Percentiles rank a stretch among this genome's conserved stretches.
phyloP scores from a whole-genome alignment of 2,888 invertebrate genomes.

The Digitonthophagus gazella region DNA sequence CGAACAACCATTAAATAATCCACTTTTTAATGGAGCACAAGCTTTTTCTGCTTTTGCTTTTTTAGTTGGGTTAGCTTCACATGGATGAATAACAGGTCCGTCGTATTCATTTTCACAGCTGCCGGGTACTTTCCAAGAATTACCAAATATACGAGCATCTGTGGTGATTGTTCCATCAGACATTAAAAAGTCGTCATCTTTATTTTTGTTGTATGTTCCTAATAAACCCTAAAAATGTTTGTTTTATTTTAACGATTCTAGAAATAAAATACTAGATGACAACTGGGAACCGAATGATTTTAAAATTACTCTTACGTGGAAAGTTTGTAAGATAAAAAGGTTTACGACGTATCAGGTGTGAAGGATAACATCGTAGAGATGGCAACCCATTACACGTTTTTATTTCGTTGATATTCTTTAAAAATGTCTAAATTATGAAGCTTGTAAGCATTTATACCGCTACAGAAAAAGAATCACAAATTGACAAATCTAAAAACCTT shows the following conservation, averaged over 20 bases:
- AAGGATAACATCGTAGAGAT: too few relatives aligned
- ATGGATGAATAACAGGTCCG: conserved; percentile 4
- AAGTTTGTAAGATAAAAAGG: background rate
- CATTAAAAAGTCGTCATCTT: conserved; percentile 18
- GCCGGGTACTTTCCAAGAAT: conserved; percentile 17
- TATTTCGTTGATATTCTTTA: too few relatives aligned
- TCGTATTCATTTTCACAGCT: conserved; percentile 7
- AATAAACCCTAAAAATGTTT: conserved; percentile 17
- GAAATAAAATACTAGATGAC: too few relatives aligned
- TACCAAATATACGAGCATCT: conserved; percentile 9
- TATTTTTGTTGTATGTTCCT: conserved; percentile 14
- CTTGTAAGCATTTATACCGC: too few relatives aligned
- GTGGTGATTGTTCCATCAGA: conserved; percentile 10
- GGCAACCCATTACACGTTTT: too few relatives aligned
- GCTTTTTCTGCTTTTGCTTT: conserved; percentile 9
- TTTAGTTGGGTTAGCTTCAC: conserved; percentile 3
- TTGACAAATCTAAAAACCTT: too few relatives aligned
- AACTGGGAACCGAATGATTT: too few relatives aligned
- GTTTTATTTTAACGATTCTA: too few relatives aligned
- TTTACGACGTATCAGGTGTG: too few relatives aligned
- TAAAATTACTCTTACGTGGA: too few relatives aligned
- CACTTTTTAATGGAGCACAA: conserved; percentile 15
- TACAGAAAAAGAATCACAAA: too few relatives aligned
- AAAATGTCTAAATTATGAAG: too few relatives aligned
- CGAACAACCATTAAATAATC: conserved; percentile 2